Base-by-base conservation (phyloP, 2,888 invertebrate genomes). In the Julus scandinavius region DNA sequence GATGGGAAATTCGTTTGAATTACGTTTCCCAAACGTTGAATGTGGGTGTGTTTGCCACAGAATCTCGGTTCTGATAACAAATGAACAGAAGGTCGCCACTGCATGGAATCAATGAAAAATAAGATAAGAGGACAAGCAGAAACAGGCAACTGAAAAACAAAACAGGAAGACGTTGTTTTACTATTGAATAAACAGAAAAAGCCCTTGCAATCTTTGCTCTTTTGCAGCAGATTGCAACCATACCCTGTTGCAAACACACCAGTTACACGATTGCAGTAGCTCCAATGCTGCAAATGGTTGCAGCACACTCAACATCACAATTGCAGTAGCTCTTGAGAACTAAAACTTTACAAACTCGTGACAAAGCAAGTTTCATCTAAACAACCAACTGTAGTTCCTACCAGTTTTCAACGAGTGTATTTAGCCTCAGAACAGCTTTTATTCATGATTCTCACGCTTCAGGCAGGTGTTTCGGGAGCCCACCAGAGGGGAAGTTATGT, bases 41-140 rank as follows among this genome's bases (percentile, higher is more conserved):
- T 72, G 72, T 29, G 72, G 72, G 29, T 72, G 72, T 72, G 54
- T 63, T 72, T 20, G 72, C 20, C 72, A 72, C 11, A 6, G 72
- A 72, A 72, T 72, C 72, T 29, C 72, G 72, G 72, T 20, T n/a
- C n/a, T 29, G 20, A 72, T 72, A 72, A 9, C 20, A 72, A 72
- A 29, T 29, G 72, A 72, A 72, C 72, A 72, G 72, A 72, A 72
- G 72, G 72, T 58, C 72, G 72, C 72, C 29, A 72, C 72, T 72
- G 72, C 20, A 72, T n/a, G n/a, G n/a, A n/a, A 72, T 72, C 72
- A 72, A 6, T 72, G 20, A 20, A n/a, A 29, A 72, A 63, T 17
- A 63, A 72, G 72, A 72, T 72, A 72, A 72, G 29, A 20, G 72
- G 11, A 72, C 20, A 72, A 72, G 72, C 20, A 72, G 9, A 29